Evolutionary conservation across 2,797 vertebrate species (phyloP).

Genomic region (Oceanodroma leucorhoa): DNA sequence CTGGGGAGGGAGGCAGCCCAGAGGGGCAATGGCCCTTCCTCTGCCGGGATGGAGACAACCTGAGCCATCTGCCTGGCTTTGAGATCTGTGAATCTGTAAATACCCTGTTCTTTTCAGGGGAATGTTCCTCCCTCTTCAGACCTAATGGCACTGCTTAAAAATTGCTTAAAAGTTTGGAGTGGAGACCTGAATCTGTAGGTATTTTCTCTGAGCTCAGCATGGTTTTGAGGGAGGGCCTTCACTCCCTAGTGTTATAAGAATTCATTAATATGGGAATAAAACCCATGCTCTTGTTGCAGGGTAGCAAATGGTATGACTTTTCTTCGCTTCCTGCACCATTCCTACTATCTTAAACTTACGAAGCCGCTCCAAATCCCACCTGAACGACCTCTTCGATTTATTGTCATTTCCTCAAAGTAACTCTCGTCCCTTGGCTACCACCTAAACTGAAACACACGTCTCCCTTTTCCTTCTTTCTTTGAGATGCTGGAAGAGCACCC

Average conservation of each 20-base stretch:
- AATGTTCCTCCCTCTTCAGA: background rate
- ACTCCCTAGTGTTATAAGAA: accelerated
- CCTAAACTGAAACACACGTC: background rate
- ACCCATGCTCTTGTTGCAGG: background rate
- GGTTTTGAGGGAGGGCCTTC: background rate
- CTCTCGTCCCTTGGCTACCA: background rate
- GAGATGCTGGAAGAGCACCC: background rate
- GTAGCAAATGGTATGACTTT: accelerated
- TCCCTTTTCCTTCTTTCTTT: background rate
- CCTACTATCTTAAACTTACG: background rate
- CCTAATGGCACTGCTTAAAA: background rate
- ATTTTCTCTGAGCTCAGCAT: background rate
- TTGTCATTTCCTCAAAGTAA: background rate
- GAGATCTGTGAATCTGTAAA: background rate
- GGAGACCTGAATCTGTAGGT: accelerated
- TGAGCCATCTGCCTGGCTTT: background rate
- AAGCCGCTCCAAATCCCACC: background rate
- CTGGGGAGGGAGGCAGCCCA: background rate
- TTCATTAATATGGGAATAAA: background rate
- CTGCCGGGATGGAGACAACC: background rate
- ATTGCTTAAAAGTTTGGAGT: background rate
- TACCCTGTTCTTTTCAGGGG: background rate
- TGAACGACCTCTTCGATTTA: background rate
- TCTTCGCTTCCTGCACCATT: background rate
- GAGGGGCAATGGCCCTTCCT: background rate